Conservation (phyloP, 2,797 vertebrate genomes). For the Orientallactaga sibirica region DNA sequence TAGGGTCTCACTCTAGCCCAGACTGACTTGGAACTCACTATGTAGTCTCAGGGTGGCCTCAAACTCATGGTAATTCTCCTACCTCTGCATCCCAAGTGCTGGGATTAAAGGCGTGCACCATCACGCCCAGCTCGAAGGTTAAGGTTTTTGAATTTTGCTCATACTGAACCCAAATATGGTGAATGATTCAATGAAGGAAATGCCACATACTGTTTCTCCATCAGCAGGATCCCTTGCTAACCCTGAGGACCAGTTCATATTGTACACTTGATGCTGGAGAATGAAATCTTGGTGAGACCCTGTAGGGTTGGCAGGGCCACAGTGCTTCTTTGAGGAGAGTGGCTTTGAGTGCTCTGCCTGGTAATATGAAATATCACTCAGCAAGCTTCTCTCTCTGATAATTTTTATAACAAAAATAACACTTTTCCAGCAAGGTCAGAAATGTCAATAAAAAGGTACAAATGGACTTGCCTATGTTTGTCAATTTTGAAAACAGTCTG, state of each 20-base stretch:
- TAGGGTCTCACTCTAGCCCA: too few relatives aligned
- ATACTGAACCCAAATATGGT: slow-evolving; percentile 67
- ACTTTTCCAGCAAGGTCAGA: slow-evolving; percentile 78
- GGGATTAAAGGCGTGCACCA: too few relatives aligned
- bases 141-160: slow-evolving; percentile 69
- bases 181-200: slow-evolving; percentile 78
- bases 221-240: slow-evolving; percentile 41
- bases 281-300: background rate
- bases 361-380: slow-evolving; percentile 72
- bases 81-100: too few relatives aligned
- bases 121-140: slow-evolving; percentile 41
- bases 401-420: slow-evolving; percentile 78
- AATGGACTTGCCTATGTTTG: slow-evolving; percentile 74
- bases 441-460: slow-evolving; percentile 81
- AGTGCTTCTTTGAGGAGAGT: slow-evolving; percentile 27
- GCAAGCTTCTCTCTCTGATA: slow-evolving; percentile 68
- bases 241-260: slow-evolving; percentile 8
- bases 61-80: too few relatives aligned
- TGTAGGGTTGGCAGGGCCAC: slow-evolving; percentile 21
- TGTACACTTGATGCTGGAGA: background rate
- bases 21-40: too few relatives aligned
- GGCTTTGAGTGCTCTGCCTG: slow-evolving; percentile 59
- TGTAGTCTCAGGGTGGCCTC: too few relatives aligned
- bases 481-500: slow-evolving; percentile 72
- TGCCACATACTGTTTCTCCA: slow-evolving; percentile 32